Evolutionary conservation across 2,888 invertebrate genomes (phyloP).

Genomic region (Trypoxylon attenuatum): DNA sequence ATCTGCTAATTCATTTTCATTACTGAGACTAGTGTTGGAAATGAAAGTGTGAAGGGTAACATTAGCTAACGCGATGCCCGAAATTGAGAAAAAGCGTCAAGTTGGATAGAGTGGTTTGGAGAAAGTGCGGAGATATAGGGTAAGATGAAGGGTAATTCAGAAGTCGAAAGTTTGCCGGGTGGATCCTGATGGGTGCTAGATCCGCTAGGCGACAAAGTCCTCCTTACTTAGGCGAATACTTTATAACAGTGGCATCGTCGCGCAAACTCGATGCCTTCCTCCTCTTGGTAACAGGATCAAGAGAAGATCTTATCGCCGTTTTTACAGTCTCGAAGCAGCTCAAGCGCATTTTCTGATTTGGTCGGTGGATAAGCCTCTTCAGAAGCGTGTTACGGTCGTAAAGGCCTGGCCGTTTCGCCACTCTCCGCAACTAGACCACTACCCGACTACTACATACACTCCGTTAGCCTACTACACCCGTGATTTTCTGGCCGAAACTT

Average conservation of each 20-base stretch:
- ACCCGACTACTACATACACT: too few species aligned
- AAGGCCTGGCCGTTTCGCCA: background rate
- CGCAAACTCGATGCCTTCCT: conserved; percentile 24
- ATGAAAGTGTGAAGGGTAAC: too few species aligned
- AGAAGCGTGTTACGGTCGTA: conserved; percentile 20
- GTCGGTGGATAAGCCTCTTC: conserved; percentile 41
- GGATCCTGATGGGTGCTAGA: background rate
- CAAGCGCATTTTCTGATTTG: conserved; percentile 52
- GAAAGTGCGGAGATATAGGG: too few species aligned
- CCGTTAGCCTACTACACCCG: conserved; percentile 23
- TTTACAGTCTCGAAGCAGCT: conserved; percentile 44
- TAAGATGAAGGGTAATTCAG: too few species aligned
- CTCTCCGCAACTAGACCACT: too few species aligned
- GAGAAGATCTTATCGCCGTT: conserved; percentile 51
- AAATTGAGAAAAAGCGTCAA: too few species aligned
- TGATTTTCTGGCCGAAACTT: conserved; percentile 51
- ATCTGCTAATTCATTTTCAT: too few species aligned
- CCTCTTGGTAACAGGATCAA: conserved; percentile 44
- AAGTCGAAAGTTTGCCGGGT: background rate
- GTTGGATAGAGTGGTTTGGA: too few species aligned
- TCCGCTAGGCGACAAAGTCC: conserved; percentile 4
- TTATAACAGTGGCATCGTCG: conserved; percentile 27
- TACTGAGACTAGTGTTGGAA: too few species aligned
- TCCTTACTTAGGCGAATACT: conserved; percentile 16
- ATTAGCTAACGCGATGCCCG: too few species aligned